Conservation (phyloP, 1,140 invertebrate species). For the Trichonephila clavata region DNA sequence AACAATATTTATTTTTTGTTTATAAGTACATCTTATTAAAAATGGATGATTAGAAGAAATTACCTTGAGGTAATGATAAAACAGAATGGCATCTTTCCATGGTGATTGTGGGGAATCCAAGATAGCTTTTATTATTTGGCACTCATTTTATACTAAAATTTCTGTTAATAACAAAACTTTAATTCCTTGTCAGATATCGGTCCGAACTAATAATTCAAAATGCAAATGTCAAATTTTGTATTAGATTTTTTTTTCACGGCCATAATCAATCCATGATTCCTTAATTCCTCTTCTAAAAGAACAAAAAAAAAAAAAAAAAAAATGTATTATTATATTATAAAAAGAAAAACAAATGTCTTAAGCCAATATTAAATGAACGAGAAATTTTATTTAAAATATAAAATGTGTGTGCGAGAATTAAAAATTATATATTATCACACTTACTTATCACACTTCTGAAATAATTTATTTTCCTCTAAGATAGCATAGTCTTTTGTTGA, state of each 20-base stretch:
- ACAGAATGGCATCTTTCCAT: constrained; percentile 41
- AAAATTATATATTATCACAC: no score
- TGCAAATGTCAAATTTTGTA: not conserved
- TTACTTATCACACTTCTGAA: no score
- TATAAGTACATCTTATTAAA: no score
- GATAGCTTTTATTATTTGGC: not conserved
- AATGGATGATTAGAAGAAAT: not conserved
- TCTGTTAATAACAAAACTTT: no score
- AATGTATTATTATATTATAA: not conserved
- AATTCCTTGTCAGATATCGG: no score
- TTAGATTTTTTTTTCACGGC: not conserved
- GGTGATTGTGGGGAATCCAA: not conserved
- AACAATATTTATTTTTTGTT: no score
- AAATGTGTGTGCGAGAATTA: no score
- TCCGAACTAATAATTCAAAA: not conserved
- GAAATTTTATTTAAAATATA: not conserved
- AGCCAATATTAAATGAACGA: not conserved
- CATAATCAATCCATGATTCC: not conserved
- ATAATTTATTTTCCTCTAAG: no score
- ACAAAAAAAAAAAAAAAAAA: not conserved
- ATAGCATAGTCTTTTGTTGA: no score
- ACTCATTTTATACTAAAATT: not conserved
- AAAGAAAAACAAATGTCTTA: not conserved
- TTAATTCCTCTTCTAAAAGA: not conserved
- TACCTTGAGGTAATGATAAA: constrained; percentile 39